phyloP scores from a whole-genome alignment of 2,113 vertebrate genomes.

The Hippopotamus amphibius region DNA sequence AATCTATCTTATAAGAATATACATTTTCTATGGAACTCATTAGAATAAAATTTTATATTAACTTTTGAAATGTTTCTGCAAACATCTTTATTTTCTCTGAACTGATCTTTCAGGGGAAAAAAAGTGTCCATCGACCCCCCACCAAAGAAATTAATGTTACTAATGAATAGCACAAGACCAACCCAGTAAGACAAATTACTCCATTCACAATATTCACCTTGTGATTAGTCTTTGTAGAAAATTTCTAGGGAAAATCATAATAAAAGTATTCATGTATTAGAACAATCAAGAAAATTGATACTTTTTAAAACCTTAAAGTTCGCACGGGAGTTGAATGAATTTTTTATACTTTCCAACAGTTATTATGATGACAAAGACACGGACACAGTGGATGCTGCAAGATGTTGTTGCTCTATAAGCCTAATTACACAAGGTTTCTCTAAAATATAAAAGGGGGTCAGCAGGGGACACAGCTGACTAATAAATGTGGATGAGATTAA shows the following conservation, averaged over 20 bases:
- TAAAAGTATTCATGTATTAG: conserved; percentile 38
- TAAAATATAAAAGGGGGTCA: conserved; percentile 4
- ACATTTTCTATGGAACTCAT: background rate
- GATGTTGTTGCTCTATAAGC: background rate
- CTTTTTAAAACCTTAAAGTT: conserved; percentile 20
- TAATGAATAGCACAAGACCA: background rate
- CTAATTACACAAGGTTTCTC: conserved; percentile 13
- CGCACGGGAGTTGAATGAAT: background rate
- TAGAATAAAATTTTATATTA: conserved; percentile 32
- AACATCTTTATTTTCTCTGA: conserved; percentile 15
- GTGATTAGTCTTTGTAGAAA: background rate
- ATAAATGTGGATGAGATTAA: conserved; percentile 54
- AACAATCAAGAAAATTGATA: conserved; percentile 49
- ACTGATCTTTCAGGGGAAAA: background rate
- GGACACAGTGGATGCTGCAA: background rate
- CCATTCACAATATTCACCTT: background rate
- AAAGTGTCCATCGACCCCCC: background rate
- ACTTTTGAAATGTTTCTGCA: conserved; percentile 3
- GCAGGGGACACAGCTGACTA: background rate
- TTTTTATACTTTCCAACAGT: background rate
- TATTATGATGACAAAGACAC: background rate
- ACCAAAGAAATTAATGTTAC: background rate
- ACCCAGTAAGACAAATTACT: background rate
- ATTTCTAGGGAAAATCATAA: background rate
- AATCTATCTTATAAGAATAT: background rate